Conservation (phyloP, 1,140 invertebrate genomes). For the Drosophila subpulchrella region DNA sequence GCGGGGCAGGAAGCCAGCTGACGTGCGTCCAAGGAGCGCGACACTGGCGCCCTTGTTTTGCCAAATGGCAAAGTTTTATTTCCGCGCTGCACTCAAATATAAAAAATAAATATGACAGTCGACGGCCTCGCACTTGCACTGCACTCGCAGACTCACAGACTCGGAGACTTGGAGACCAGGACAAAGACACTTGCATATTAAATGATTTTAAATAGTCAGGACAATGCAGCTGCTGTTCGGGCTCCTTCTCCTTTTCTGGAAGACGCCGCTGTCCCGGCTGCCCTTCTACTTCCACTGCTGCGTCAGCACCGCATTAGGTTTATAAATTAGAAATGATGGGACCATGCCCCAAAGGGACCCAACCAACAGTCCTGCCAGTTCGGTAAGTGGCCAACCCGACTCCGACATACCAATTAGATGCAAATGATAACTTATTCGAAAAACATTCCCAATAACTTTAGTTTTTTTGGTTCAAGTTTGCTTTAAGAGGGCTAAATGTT, state of each 20-base stretch:
- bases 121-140: constrained; percentile 50
- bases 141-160: constrained; percentile 5
- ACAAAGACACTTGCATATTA: constrained; percentile 81
- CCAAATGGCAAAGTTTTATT: constrained; percentile 83
- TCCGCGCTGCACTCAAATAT: constrained; percentile 78
- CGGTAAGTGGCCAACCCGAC: constrained; percentile 24
- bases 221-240: constrained; percentile 63
- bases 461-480: not conserved
- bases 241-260: constrained; percentile 16
- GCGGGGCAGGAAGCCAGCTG: constrained; percentile 62
- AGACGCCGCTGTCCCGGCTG: constrained; percentile 23
- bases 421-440: constrained; percentile 15
- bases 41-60: constrained; percentile 79
- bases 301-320: constrained; percentile 76
- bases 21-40: constrained; percentile 74
- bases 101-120: constrained; percentile 83
- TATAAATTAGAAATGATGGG: constrained; percentile 83
- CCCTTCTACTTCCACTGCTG: constrained; percentile 26
- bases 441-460: not conserved
- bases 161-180: constrained; percentile 19
- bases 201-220: constrained; percentile 81
- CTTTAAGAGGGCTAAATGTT: no score
- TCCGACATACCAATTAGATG: constrained; percentile 48
- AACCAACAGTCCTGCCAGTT: constrained; percentile 18
- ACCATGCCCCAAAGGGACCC: constrained; percentile 34